A percentile compares a stretch with the other conserved stretches of the same genome.
phyloP scores from a whole-genome alignment of 64 coral and sea anemone genomes.

The Trachythela sp. region DNA sequence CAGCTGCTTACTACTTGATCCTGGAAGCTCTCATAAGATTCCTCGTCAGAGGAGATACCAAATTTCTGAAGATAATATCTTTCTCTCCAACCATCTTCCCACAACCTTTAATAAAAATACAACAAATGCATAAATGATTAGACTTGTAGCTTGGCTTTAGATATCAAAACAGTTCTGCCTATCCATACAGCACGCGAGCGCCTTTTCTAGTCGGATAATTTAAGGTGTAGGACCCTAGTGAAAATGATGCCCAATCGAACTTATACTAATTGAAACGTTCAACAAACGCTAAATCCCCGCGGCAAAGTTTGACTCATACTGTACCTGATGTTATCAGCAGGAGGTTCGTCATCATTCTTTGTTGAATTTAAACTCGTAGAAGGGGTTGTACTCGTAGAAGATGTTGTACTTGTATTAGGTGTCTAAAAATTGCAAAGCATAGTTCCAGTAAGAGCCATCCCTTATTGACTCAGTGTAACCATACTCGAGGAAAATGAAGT shows the following conservation, averaged over 20 bases:
- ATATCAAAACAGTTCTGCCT: too few species aligned
- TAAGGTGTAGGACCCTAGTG: too few species aligned
- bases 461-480: too few species aligned
- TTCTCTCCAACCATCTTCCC: constrained; percentile 95
- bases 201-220: too few species aligned
- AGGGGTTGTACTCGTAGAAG: background rate
- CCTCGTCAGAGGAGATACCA: constrained; percentile 59
- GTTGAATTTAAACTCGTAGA: background rate
- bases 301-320: background rate
- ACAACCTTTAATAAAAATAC: constrained; percentile 54
- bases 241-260: too few species aligned
- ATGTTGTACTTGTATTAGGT: background rate
- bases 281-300: background rate
- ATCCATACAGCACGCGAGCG: too few species aligned
- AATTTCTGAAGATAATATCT: constrained; percentile 95
- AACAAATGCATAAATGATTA: too few species aligned
- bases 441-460: too few species aligned
- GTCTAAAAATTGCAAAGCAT: background rate
- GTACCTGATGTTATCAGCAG: constrained; percentile 88
- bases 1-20: constrained; percentile 69
- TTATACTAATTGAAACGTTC: too few species aligned
- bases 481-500: too few species aligned
- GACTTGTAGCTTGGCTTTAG: too few species aligned
- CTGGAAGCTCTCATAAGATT: constrained; percentile 70
- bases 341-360: constrained; percentile 63